Evolutionary conservation across 2,888 invertebrate species (phyloP), one percentile per base, ranked within the genome.

Genomic region (Synanthedon andrenaeformis): DNA sequence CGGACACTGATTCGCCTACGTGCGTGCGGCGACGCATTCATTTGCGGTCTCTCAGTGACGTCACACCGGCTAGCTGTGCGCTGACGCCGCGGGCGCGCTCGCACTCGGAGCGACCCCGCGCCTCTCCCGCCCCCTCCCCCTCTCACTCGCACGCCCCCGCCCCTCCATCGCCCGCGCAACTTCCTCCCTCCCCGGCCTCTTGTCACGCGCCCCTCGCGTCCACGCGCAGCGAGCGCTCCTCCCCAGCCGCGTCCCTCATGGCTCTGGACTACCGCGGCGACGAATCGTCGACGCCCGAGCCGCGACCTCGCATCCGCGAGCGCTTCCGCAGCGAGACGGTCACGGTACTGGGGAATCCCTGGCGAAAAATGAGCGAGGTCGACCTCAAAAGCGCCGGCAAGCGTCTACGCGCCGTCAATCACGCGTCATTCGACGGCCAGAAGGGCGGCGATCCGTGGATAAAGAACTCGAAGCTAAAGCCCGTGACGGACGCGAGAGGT

Each of bases 11-110:
- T 67, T 81, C 88, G 69, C 69, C 87, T 61, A 54, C 71, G 65
- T 64, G 81, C 70, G 73, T 65, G 59, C 81, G 82, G 4, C 81
- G 82, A n/a, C 83, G 85, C 53, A 65, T 76, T 51, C 88, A 88
- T 71, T 68, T 84, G 73, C 75, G 89, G 65, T 82, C 83, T 62
- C 74, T 82, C 55, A 82, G 87, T 65, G 83, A 87, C 70, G 82
- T 88, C 59, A 84, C 84, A 59, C 81, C 82, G 52, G 74, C 82
- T 62, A 61, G 82, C 66, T 70, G 86, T 72, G 69, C 77, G 50
- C 68, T 63, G 41, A 64, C 73, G 54, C 71, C 76, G 54, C 85
- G 86, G 67, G 75, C 84, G 62, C 74, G 83, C 70, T 77, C 79
- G 59, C 77, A 80, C 65, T 81, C 85, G 14, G 82, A 84, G 69